Percentiles rank a stretch among this genome's conserved stretches.
phyloP scores from a whole-genome alignment of 2,797 vertebrate genomes.

The Dryobates pubescens region DNA sequence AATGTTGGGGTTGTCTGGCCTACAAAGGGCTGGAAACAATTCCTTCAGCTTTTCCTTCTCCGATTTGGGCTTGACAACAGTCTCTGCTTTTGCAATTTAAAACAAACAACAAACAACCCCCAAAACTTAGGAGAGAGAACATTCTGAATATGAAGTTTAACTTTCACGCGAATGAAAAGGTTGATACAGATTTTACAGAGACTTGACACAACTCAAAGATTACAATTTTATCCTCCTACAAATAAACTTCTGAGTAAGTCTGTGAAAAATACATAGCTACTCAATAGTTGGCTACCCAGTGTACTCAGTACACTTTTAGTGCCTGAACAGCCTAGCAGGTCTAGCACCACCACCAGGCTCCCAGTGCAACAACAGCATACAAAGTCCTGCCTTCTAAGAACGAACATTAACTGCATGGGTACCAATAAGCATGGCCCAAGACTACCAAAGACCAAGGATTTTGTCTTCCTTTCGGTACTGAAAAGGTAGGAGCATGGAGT shows the following conservation, averaged over 20 bases:
- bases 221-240: accelerated
- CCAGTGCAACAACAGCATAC: neutral
- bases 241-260: neutral
- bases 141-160: neutral
- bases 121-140: neutral
- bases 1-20: constrained; percentile 86
- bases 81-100: constrained; percentile 69
- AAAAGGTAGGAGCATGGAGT: neutral
- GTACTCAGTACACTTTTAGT: neutral
- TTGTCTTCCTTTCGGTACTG: too few relatives aligned
- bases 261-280: neutral
- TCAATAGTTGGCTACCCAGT: neutral
- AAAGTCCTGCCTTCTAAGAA: neutral
- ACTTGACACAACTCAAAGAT: neutral
- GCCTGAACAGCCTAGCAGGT: neutral
- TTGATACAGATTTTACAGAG: neutral
- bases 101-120: neutral
- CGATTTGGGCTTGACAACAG: constrained; percentile 80
- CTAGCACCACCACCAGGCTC: neutral
- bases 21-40: constrained; percentile 92
- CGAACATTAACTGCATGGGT: neutral
- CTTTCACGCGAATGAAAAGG: neutral
- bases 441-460: neutral
- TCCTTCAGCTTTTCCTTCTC: constrained; percentile 93
- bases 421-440: neutral